Percentiles rank a stretch among this genome's conserved stretches.
Evolutionary conservation across 2,888 invertebrate species (phyloP).

Genomic region (Nephrotoma flavescens): DNA sequence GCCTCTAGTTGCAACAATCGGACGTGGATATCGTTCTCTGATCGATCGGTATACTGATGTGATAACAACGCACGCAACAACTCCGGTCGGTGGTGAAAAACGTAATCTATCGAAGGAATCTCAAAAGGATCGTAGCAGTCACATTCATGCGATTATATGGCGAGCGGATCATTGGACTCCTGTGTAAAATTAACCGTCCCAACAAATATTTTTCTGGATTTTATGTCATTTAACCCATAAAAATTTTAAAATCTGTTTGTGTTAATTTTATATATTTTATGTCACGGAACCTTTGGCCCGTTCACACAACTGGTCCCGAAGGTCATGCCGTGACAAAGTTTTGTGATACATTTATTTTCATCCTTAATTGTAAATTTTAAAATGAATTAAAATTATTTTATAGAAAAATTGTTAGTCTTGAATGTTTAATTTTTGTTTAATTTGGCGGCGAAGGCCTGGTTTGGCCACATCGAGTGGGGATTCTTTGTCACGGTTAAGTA

Average conservation of each 20-base stretch:
- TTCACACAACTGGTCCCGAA: background rate
- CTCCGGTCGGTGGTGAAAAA: conserved; percentile 19
- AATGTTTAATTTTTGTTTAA: conserved; percentile 1
- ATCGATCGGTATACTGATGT: conserved; percentile 45
- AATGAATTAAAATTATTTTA: background rate
- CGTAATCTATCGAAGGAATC: conserved; percentile 8
- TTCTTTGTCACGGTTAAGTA: conserved; percentile 10
- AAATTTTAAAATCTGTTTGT: background rate
- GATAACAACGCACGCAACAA: conserved; percentile 27
- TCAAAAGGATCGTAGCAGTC: conserved; percentile 15
- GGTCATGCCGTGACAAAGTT: background rate
- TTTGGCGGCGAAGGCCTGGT: conserved; percentile 8
- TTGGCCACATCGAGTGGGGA: conserved; percentile 10
- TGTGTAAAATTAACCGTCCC: conserved; percentile 3
- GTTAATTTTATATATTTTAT: background rate
- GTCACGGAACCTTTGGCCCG: background rate
- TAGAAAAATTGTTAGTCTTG: background rate
- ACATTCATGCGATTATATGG: conserved; percentile 58
- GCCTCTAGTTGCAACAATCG: conserved; percentile 58
- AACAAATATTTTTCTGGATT: background rate
- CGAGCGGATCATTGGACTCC: conserved; percentile 49
- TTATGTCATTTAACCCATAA: background rate
- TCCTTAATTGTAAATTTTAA: background rate
- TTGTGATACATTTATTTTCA: background rate
- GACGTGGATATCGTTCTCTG: conserved; percentile 70